Base-by-base conservation (phyloP, 2,113 vertebrate genomes). In the Nibea albiflora region DNA sequence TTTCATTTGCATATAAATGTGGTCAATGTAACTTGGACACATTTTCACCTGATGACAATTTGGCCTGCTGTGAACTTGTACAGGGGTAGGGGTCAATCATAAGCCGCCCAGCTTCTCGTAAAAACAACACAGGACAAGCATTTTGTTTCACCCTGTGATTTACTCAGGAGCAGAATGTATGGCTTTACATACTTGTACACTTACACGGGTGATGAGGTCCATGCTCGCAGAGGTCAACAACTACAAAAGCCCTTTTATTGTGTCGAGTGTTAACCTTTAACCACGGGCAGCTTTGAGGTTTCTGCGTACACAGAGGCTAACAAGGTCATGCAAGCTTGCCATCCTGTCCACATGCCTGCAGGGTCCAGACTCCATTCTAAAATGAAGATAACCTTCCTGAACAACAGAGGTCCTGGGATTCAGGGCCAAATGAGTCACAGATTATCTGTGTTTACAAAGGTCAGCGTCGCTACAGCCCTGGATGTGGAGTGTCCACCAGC, bases 371-470 rank as follows among this genome's bases (percentile, higher is more conserved):
- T 89, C 84, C 77, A 81, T 67, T 88, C 85, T 76, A 47, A 63
- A 80, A 54, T 47, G 73, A 67, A 93, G 92, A 93, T 93, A 94
- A 93, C 91, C 88, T 88, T 50, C 73, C 75, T 31, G 20, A 88
- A 84, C 82, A 91, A 83, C 62, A 87, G 78, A 83, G 89, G 85
- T 87, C 86, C 88, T 79, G 82, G 74, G 82, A 89, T 80, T 64
- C 74, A 47, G 74, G 62, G 52, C 52, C 7, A 35, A 82, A 85
- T 89, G 80, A 93, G 90, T 92, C 85, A 87, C 83, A n/a, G 66
- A 89, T 91, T 91, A 92, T 89, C 84, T 84, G 62, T 89, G 89
- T 92, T 89, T 83, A 83, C 91, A 89, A 88, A 90, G 84, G 85
- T 85, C 86, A 66, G 60, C 4, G 9, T 64, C 4, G 63, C 73